Evolutionary conservation across 1,140 invertebrate genomes (phyloP).

Genomic region (Argopecten irradians): DNA sequence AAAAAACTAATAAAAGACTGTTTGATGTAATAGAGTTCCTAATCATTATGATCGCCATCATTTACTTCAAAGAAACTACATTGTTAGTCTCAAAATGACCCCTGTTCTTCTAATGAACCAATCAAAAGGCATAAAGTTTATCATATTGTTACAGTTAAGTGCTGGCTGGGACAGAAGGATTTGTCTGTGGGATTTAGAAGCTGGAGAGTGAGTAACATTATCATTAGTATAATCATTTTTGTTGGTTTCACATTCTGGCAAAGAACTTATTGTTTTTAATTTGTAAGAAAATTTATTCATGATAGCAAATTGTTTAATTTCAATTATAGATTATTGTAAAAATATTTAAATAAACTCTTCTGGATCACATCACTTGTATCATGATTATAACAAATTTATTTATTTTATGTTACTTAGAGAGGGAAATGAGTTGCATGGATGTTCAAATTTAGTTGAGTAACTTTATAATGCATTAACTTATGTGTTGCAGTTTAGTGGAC

Average conservation of each 20-base stretch:
- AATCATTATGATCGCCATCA: too few species aligned
- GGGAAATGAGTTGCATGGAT: neutral
- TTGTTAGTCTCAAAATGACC: too few species aligned
- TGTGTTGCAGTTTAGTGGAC: slow-evolving; percentile 66
- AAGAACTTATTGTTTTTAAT: neutral
- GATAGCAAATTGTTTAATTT: neutral
- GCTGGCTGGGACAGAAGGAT: slow-evolving; percentile 76
- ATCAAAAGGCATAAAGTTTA: slow-evolving; percentile 31
- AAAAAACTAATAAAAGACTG: too few species aligned
- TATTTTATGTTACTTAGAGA: neutral
- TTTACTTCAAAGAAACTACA: too few species aligned
- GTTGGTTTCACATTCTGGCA: neutral
- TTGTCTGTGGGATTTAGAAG: slow-evolving; percentile 76
- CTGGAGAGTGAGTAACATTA: slow-evolving; percentile 64
- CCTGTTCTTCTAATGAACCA: too few species aligned
- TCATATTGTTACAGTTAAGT: slow-evolving; percentile 67
- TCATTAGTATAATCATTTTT: neutral
- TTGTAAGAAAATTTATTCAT: neutral
- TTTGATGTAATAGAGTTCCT: too few species aligned
- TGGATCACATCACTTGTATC: too few species aligned
- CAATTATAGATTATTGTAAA: too few species aligned
- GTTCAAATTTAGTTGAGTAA: neutral
- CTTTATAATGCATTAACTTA: neutral
- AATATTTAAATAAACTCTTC: too few species aligned
- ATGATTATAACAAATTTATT: too few species aligned